Base-by-base conservation (phyloP, 2,888 invertebrate species). In the Rhagophthalmus giganteus region DNA sequence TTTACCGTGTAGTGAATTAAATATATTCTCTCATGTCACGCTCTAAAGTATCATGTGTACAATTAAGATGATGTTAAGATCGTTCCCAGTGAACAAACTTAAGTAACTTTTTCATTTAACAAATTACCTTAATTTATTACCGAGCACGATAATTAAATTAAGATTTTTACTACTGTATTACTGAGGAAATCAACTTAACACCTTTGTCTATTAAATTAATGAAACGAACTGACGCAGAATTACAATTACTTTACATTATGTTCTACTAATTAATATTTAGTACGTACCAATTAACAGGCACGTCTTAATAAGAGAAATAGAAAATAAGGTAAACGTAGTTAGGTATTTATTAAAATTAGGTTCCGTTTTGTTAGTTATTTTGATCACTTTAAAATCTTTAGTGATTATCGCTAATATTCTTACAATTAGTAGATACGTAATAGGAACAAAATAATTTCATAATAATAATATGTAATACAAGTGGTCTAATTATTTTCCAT, bases 1-100 rank as follows among this genome's bases (percentile, higher is more conserved):
- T 71, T 69, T 62, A 65, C 66, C 65, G 68, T 56, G 64, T 62
- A 57, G 54, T 66, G 68, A 67, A 70, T 70, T 67, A 69, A 69
- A 65, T 64, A 65, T 68, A 38, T 55, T 45, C 45, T 55, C 55
- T 37, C 58, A 54, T 58, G 61, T 61, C 55, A 61, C 55, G 61
- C 53, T 46, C 40, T 52, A 55, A 34, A 63, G 64, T 67, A 68
- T 67, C 66, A 65, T 65, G 65, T 59, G 48, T 49, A 61, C 67
- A 69, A 70, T 71, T 72, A 72, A 72, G 72, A 72, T 72, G 65
- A 67, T 65, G 65, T 68, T 64, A 62, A 68, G 73, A 73, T 73
- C 70, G 73, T 73, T 72, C 72, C 72, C 65, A 69, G 63, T 69
- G 71, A 69, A 67, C 67, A 68, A 61, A 62, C 63, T 64, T 64